Conservation (phyloP, 2,888 invertebrate species). For the Tetragonula carbonaria region DNA sequence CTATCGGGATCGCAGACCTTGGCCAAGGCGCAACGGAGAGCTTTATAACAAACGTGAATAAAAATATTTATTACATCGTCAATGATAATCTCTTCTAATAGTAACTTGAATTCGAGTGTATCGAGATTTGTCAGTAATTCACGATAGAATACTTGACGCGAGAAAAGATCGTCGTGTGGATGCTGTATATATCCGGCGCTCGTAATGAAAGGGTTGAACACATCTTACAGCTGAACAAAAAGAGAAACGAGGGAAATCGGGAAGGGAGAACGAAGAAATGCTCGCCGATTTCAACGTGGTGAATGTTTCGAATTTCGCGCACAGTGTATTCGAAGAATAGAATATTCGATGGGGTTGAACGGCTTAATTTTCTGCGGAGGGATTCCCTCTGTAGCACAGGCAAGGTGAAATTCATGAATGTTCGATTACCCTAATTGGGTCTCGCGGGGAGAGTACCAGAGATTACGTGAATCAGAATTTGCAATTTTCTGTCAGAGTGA, state of each 20-base stretch:
- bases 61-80: too few relatives aligned
- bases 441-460: neutral
- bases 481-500: neutral
- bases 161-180: too few relatives aligned
- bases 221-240: neutral
- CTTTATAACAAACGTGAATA: too few relatives aligned
- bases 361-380: conserved; percentile 21
- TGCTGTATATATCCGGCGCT: too few relatives aligned
- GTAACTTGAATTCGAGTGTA: too few relatives aligned
- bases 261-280: neutral
- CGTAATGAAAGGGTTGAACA: too few relatives aligned
- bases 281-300: conserved; percentile 30
- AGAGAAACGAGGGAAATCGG: neutral
- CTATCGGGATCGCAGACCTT: too few relatives aligned
- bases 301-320: conserved; percentile 40
- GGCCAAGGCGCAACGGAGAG: too few relatives aligned
- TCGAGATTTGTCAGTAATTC: too few relatives aligned
- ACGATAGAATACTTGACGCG: too few relatives aligned
- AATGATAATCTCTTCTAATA: too few relatives aligned
- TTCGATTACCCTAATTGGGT: neutral
- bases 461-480: neutral
- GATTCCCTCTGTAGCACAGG: neutral
- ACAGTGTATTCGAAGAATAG: neutral
- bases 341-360: neutral
- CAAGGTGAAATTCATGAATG: neutral